phyloP scores from a whole-genome alignment of 1,140 invertebrate genomes.

The Aethina tumida region DNA sequence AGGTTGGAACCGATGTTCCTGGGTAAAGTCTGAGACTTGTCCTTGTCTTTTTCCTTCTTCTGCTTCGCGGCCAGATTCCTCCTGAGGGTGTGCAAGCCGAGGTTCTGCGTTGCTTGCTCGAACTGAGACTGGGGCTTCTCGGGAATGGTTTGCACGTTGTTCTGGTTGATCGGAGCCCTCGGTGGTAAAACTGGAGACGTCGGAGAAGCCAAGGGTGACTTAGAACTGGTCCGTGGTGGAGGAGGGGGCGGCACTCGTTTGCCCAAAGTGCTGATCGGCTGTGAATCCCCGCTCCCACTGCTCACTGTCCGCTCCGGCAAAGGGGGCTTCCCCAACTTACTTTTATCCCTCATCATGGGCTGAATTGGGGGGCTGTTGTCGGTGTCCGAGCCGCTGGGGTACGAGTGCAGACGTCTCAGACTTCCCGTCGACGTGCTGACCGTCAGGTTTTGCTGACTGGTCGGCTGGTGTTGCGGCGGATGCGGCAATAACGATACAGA shows the following conservation, averaged over 20 bases:
- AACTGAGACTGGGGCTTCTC: conserved; percentile 33
- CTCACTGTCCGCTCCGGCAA: conserved; percentile 69
- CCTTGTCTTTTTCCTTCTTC: conserved; percentile 30
- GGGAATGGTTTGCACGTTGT: conserved; percentile 32
- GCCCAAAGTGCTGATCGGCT: conserved; percentile 47
- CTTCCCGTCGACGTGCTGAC: conserved; percentile 38
- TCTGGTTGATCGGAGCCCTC: conserved; percentile 34
- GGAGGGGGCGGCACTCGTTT: conserved; percentile 77
- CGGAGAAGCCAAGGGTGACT: conserved; percentile 71
- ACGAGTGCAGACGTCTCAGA: conserved; percentile 60
- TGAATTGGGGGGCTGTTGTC: conserved; percentile 57
- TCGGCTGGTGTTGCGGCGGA: no score
- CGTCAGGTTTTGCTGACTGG: conserved; percentile 29
- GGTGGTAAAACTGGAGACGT: conserved; percentile 53
- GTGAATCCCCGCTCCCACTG: conserved; percentile 60
- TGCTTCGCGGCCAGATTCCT: conserved; percentile 31
- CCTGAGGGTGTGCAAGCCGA: conserved; percentile 31
- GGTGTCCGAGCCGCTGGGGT: conserved; percentile 63
- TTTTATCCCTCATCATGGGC: conserved; percentile 32
- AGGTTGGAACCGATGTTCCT: conserved; percentile 35
- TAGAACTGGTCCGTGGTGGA: conserved; percentile 70
- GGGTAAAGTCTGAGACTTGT: conserved; percentile 33
- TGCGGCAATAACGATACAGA: conserved; percentile 37
- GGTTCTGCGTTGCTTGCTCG: conserved; percentile 33
- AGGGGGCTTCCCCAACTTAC: conserved; percentile 52